Evolutionary conservation across 2,888 invertebrate genomes (phyloP), one percentile per base, ranked within the genome.

Genomic region (Machimus atricapillus): DNA sequence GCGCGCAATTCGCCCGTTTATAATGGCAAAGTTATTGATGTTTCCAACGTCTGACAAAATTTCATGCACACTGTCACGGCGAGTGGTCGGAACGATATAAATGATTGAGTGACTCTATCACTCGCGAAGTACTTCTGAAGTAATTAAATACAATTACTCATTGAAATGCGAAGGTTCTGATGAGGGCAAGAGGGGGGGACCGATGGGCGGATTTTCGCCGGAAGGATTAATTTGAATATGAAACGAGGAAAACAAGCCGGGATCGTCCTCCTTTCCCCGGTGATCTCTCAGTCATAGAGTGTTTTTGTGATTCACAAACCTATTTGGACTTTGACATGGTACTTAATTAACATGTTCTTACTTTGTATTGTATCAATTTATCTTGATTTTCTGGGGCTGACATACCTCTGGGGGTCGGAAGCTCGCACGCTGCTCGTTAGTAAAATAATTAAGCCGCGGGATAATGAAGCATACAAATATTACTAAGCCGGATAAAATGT

Each of bases 1-100:
- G 43, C 43, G 66, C 66, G 66, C 66, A 66, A 12, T 23, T 23
- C 66, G 66, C 66, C 74, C 31, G 27, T 14, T 34, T 76, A 34
- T 76, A 76, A 76, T 37, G 76, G 76, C 76, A n/a, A 37, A 76
- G 76, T 34, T 76, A 76, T 76, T 76, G 76, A 76, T 76, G 76
- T 37, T 76, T 76, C 76, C 37, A 76, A 19, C n/a, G 76, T n/a
- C 37, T 76, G 76, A 76, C 76, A 76, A 76, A 76, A 76, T 76
- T 76, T 76, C 76, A 76, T 37, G 34, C 76, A 66, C 66, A 66
- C 66, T 66, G 66, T 66, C 66, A 66, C 23, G 23, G 27, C 23
- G 66, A 19, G 66, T 27, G 27, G 66, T 66, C 9, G 23, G 66
- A n/a, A 76, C 34, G 76, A 76, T 37, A 76, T 76, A 37, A 76